phyloP scores from a whole-genome alignment of 2,113 vertebrate genomes.

The crab-eating macaque (Macaca fascicularis) region DNA sequence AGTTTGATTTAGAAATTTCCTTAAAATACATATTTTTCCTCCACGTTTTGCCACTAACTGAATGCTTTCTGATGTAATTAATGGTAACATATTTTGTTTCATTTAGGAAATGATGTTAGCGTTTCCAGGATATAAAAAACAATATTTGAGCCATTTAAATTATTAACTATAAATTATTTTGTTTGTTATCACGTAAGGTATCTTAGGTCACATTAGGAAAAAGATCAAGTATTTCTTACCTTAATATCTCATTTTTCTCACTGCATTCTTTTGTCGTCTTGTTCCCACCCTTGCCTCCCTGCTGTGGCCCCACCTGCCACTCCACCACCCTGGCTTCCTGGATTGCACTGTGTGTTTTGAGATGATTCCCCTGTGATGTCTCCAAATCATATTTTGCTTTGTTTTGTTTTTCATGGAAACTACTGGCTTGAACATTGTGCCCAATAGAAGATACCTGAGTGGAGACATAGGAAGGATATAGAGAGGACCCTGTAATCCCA shows the following conservation, averaged over 20 bases:
- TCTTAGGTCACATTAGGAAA: constrained; percentile 5
- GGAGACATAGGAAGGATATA: background rate
- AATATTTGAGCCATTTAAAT: background rate
- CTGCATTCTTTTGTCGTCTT: background rate
- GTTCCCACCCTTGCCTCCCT: background rate
- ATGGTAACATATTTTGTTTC: background rate
- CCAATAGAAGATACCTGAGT: background rate
- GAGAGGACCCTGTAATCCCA: background rate
- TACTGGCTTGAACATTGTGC: background rate
- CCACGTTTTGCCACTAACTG: background rate
- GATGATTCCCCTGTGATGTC: background rate
- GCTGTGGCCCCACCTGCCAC: background rate
- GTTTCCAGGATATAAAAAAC: background rate
- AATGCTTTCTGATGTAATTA: background rate
- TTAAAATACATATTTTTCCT: background rate
- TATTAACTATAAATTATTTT: background rate
- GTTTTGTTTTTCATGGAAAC: background rate
- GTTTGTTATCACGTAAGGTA: background rate
- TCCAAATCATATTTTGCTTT: background rate
- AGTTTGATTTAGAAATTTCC: constrained; percentile 20
- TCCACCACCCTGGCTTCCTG: background rate
- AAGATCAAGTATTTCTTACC: background rate
- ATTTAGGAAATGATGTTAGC: background rate
- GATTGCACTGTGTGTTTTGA: background rate
- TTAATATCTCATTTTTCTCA: background rate